A percentile compares a stretch with the other conserved stretches of the same genome.
These are phyloP conservation scores for Melipona bicolor DNA, from an alignment of 2,888 invertebrate species.

Conservation along the genomic window DNA sequence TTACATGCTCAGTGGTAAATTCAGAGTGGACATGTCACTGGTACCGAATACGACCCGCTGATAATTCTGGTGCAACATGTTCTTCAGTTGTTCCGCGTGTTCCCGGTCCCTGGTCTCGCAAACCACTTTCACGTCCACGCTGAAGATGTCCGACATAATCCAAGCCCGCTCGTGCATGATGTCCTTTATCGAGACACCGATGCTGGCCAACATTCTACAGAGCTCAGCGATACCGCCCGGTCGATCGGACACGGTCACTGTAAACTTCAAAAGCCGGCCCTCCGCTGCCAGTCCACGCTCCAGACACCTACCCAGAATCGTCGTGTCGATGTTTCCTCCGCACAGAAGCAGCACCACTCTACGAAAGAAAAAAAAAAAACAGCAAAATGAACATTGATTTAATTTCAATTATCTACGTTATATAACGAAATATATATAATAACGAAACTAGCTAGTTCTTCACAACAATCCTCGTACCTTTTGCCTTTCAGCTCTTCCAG, in stretches of 20 bases:
- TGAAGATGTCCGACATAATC: constrained; percentile 95
- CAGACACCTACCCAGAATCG: constrained; percentile 93
- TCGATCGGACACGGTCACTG: constrained; percentile 92
- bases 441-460: no score
- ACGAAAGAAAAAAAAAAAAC: neutral
- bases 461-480: constrained; percentile 83
- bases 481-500: constrained; percentile 92
- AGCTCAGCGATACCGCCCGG: constrained; percentile 95
- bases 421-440: no score
- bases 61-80: constrained; percentile 86
- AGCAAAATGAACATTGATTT: neutral
- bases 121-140: constrained; percentile 93
- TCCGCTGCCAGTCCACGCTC: constrained; percentile 96
- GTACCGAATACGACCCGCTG: constrained; percentile 85
- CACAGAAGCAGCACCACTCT: constrained; percentile 94
- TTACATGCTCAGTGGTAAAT: constrained; percentile 10
- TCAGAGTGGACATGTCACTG: constrained; percentile 9
- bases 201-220: constrained; percentile 89
- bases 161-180: constrained; percentile 98
- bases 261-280: constrained; percentile 91
- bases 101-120: constrained; percentile 94
- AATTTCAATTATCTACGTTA: no score
- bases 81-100: constrained; percentile 89
- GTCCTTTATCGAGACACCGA: constrained; percentile 96
- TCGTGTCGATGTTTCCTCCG: constrained; percentile 97